These are phyloP conservation scores for Pao palembangensis DNA, from an alignment of 2,113 vertebrate genomes.

Conservation along the genomic window DNA sequence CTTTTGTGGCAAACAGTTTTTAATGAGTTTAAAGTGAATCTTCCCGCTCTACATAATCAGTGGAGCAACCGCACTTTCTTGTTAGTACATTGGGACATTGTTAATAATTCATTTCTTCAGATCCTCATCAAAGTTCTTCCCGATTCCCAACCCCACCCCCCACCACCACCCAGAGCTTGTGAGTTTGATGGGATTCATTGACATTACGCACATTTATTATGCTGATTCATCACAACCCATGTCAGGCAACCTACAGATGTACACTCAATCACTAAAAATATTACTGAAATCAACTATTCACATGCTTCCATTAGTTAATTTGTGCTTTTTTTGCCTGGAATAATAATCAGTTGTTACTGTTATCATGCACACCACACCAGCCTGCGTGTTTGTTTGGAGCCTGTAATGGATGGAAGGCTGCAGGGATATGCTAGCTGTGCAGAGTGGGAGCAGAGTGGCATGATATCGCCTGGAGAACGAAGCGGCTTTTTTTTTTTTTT, in stretches of 20 bases:
- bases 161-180: conserved; percentile 28
- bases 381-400: conserved; percentile 3
- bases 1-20: too few species aligned
- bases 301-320: background rate
- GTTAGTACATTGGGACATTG: conserved; percentile 10
- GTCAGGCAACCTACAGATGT: background rate
- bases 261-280: background rate
- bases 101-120: conserved; percentile 44
- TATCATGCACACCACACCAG: too few species aligned
- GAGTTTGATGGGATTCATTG: conserved; percentile 52
- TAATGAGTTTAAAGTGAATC: too few species aligned
- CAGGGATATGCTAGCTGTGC: conserved; percentile 9
- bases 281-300: too few species aligned
- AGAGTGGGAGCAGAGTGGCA: conserved; percentile 32
- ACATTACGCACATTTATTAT: conserved; percentile 13
- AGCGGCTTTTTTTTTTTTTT: conserved; percentile 47
- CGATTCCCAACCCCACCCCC: background rate
- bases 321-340: too few species aligned
- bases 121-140: conserved; percentile 45
- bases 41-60: background rate
- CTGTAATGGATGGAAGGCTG: conserved; percentile 18
- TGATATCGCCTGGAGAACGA: conserved; percentile 45
- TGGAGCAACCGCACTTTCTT: background rate
- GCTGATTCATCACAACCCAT: background rate
- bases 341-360: too few species aligned